phyloP scores from a whole-genome alignment of 2,797 vertebrate genomes.

The Anguilla marmorata region DNA sequence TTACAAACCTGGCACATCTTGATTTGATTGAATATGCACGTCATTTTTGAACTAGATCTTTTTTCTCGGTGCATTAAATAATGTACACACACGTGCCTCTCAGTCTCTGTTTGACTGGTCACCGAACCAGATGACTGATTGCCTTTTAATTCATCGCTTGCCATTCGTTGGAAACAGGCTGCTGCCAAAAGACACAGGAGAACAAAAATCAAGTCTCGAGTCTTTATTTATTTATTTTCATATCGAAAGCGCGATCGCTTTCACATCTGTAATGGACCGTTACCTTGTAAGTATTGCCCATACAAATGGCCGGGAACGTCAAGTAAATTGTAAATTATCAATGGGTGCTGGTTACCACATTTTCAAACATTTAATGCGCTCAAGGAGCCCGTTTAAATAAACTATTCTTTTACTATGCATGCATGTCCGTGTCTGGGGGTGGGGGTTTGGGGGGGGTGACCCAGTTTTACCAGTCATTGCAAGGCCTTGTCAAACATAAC shows the following conservation, averaged over 20 bases:
- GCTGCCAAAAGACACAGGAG: conserved; percentile 22
- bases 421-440: not conserved
- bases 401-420: conserved; percentile 19
- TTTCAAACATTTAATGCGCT: conserved; percentile 10
- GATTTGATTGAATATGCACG: not conserved
- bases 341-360: conserved; percentile 24
- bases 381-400: conserved; percentile 28
- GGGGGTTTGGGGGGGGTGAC: not conserved
- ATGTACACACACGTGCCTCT: not conserved
- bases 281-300: conserved; percentile 27
- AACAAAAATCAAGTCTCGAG: conserved; percentile 23
- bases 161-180: not conserved
- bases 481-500: conserved; percentile 21
- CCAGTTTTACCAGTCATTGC: conserved; percentile 25
- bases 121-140: conserved; percentile 2
- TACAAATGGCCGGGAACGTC: conserved; percentile 11
- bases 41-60: not conserved
- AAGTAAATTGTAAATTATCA: conserved; percentile 27
- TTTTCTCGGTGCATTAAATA: not conserved
- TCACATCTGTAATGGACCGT: conserved; percentile 23
- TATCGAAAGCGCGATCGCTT: conserved; percentile 18
- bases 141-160: conserved; percentile 3
- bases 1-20: not conserved
- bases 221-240: conserved; percentile 19
- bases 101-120: not conserved